A percentile compares a stretch with the other conserved stretches of the same genome.
Evolutionary conservation across 2,888 invertebrate species (phyloP).

Genomic region (Myopa testacea): DNA sequence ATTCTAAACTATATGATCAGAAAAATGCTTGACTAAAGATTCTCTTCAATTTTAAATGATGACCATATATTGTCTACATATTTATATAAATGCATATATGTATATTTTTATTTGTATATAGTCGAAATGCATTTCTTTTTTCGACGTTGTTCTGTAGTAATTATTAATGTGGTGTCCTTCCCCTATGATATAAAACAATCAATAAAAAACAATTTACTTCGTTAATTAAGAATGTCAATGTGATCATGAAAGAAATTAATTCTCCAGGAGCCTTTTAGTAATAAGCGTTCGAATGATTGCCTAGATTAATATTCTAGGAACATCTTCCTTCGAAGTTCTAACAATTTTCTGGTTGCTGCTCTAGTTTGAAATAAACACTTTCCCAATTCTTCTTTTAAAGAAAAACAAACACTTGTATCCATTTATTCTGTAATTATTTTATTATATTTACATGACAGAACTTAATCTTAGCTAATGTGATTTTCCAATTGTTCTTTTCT

Average conservation of each 20-base stretch:
- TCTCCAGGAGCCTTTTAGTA: background rate
- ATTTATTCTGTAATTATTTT: background rate
- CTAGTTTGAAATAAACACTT: background rate
- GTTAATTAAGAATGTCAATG: background rate
- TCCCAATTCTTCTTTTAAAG: background rate
- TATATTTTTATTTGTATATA: background rate
- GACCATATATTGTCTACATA: background rate
- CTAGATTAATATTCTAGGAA: background rate
- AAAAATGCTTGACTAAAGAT: conserved; percentile 74
- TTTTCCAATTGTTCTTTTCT: too few species aligned
- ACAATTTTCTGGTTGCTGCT: background rate
- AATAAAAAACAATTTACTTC: conserved; percentile 27
- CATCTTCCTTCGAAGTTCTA: background rate
- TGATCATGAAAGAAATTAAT: background rate
- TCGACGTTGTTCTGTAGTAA: conserved; percentile 14
- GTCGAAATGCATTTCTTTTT: background rate
- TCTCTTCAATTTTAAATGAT: background rate
- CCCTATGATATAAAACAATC: conserved; percentile 26
- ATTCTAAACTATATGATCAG: conserved; percentile 99
- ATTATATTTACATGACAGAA: too few species aligned
- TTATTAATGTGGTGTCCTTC: conserved; percentile 19
- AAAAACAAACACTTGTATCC: background rate
- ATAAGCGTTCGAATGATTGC: too few species aligned
- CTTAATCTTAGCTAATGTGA: too few species aligned
- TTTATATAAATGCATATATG: conserved; percentile 1